A percentile compares a stretch with the other conserved stretches of the same genome.
Evolutionary conservation across 2,888 invertebrate genomes (phyloP).

Genomic region (Listrodromus nycthemerus): DNA sequence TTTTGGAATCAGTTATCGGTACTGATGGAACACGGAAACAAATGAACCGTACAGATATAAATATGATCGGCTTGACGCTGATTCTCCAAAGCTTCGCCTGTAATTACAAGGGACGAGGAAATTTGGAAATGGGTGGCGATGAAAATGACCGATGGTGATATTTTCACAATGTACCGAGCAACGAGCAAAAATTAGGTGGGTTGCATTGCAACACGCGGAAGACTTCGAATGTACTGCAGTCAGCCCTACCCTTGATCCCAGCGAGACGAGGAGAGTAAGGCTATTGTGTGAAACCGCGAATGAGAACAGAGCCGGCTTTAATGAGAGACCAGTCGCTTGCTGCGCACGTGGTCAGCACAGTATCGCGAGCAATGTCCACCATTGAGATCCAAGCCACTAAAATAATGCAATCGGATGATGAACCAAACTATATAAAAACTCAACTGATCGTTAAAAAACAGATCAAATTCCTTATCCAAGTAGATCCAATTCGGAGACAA

Average conservation of each 20-base stretch:
- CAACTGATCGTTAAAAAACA: not conserved
- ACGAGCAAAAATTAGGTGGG: not conserved
- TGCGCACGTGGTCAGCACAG: conserved; percentile 17
- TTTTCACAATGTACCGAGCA: not conserved
- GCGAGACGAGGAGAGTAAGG: not conserved
- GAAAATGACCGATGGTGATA: not conserved
- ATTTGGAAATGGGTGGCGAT: not conserved
- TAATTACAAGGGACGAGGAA: too few relatives aligned
- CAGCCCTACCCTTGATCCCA: not conserved
- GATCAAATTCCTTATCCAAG: not conserved
- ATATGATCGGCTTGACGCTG: not conserved
- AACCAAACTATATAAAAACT: not conserved
- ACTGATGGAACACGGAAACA: not conserved
- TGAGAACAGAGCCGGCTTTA: conserved; percentile 13
- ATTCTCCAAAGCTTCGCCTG: too few relatives aligned
- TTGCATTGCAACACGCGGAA: not conserved
- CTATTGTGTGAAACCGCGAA: conserved; percentile 12
- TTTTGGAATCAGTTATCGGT: not conserved
- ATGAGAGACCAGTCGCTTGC: not conserved
- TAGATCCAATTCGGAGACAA: not conserved
- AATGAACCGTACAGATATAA: not conserved
- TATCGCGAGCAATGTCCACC: not conserved
- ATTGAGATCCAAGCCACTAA: not conserved
- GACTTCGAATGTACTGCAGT: not conserved
- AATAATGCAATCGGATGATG: not conserved